These are phyloP conservation scores for Zaprionus ghesquierei DNA, from an alignment of 1,140 invertebrate species.

Conservation along the genomic window DNA sequence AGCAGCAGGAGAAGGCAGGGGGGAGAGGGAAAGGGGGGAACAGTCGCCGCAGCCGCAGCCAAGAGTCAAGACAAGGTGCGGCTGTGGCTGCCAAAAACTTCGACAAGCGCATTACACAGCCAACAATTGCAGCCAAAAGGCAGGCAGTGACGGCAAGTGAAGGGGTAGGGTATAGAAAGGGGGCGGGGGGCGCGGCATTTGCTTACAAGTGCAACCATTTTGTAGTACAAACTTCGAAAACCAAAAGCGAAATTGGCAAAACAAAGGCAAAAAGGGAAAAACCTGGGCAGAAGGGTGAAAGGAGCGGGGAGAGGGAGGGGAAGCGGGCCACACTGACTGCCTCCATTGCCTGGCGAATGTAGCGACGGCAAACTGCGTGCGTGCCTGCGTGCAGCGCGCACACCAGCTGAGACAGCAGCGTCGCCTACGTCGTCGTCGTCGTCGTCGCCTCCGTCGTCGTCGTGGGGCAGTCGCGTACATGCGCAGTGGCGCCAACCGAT, in stretches of 20 bases:
- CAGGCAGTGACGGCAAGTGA: neutral
- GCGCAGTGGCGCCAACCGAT: constrained; percentile 72
- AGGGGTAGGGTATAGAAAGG: no score
- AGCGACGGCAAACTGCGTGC: constrained; percentile 38
- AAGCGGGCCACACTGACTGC: constrained; percentile 31
- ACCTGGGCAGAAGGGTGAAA: neutral
- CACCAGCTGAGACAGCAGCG: constrained; percentile 2
- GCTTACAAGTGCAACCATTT: constrained; percentile 82
- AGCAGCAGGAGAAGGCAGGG: constrained; percentile 22
- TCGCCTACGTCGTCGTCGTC: neutral
- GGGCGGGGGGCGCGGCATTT: constrained; percentile 42
- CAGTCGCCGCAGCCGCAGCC: constrained; percentile 55
- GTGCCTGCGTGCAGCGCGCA: neutral
- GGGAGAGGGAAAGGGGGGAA: neutral
- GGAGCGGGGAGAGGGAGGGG: neutral
- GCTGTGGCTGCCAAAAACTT: constrained; percentile 69
- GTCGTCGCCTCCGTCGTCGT: neutral
- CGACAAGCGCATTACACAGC: constrained; percentile 77
- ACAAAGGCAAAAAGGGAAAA: constrained; percentile 62
- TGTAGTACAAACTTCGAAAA: constrained; percentile 82
- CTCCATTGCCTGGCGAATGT: constrained; percentile 60
- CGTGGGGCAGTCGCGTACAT: constrained; percentile 45
- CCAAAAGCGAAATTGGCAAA: constrained; percentile 79
- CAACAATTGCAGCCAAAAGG: constrained; percentile 59
- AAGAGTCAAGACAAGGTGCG: constrained; percentile 59